Conservation (phyloP, 2,797 vertebrate species). For the Anomalospiza imberbis region DNA sequence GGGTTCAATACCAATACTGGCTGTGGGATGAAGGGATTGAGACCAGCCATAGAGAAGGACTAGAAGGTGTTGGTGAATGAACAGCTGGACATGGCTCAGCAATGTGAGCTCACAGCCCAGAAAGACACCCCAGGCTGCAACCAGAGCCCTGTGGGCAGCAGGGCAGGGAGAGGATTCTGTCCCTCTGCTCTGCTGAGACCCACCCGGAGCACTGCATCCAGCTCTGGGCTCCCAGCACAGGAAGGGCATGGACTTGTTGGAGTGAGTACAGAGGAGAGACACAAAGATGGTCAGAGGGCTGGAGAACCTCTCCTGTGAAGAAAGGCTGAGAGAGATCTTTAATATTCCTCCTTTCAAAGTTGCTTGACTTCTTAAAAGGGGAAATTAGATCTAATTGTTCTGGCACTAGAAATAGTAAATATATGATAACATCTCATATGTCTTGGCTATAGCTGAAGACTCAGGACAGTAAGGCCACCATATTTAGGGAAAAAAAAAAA, state of each 20-base stretch:
- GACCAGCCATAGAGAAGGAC: not conserved
- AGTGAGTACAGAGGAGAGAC: not conserved
- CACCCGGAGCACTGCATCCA: not conserved
- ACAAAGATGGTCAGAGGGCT: not conserved
- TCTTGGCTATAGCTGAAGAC: not conserved
- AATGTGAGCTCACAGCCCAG: not conserved
- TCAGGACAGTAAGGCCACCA: not conserved
- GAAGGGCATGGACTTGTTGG: fast-evolving
- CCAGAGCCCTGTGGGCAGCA: not conserved
- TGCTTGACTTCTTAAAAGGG: not conserved
- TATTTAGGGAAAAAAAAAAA: not conserved
- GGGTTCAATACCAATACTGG: not conserved
- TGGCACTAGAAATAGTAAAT: not conserved
- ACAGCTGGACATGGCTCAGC: not conserved
- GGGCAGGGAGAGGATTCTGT: not conserved
- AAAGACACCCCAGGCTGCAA: not conserved
- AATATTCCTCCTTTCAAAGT: not conserved
- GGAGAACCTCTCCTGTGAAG: not conserved
- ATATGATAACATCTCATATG: not conserved
- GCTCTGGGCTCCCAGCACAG: not conserved
- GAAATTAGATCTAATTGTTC: not conserved
- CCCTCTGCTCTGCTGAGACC: not conserved
- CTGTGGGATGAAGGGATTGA: not conserved
- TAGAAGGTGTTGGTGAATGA: not conserved
- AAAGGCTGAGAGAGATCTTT: not conserved